Percentiles rank a stretch among this genome's conserved stretches.
Conservation (phyloP, 2,888 invertebrate genomes). For the Pyrocoelia pectoralis region DNA sequence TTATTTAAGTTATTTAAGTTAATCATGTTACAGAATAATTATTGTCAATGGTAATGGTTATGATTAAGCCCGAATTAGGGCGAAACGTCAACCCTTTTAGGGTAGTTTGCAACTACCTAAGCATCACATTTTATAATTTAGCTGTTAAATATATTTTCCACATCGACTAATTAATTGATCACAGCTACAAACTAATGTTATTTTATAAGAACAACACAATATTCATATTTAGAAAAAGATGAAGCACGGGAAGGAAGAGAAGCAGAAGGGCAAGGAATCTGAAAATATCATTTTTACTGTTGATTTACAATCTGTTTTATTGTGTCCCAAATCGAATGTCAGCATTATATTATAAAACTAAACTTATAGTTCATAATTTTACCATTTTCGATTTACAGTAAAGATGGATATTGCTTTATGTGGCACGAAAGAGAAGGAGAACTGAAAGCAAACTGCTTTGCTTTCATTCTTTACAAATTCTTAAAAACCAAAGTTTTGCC, state of each 20-base stretch:
- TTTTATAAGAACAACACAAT: too few relatives aligned
- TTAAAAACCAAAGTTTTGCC: constrained; percentile 12
- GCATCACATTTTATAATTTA: too few relatives aligned
- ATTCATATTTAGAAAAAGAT: not conserved
- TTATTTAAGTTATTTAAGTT: too few relatives aligned
- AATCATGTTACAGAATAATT: too few relatives aligned
- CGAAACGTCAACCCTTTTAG: too few relatives aligned
- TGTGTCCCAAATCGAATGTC: not conserved
- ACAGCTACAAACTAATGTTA: too few relatives aligned
- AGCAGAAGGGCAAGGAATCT: not conserved
- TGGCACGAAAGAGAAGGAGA: constrained; percentile 35
- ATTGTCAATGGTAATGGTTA: too few relatives aligned
- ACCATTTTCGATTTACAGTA: constrained; percentile 9
- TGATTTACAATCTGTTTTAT: not conserved
- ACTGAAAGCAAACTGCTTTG: constrained; percentile 27
- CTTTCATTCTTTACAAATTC: constrained; percentile 23
- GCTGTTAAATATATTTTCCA: too few relatives aligned
- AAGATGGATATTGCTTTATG: constrained; percentile 14
- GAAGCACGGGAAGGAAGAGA: not conserved
- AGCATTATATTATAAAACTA: constrained; percentile 3
- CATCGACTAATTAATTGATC: too few relatives aligned
- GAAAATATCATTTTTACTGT: not conserved
- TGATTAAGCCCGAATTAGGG: too few relatives aligned
- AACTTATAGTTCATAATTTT: constrained; percentile 28
- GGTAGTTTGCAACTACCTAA: too few relatives aligned